Conservation (phyloP, 2,113 vertebrate species). For the Gasterosteus aculeatus region DNA sequence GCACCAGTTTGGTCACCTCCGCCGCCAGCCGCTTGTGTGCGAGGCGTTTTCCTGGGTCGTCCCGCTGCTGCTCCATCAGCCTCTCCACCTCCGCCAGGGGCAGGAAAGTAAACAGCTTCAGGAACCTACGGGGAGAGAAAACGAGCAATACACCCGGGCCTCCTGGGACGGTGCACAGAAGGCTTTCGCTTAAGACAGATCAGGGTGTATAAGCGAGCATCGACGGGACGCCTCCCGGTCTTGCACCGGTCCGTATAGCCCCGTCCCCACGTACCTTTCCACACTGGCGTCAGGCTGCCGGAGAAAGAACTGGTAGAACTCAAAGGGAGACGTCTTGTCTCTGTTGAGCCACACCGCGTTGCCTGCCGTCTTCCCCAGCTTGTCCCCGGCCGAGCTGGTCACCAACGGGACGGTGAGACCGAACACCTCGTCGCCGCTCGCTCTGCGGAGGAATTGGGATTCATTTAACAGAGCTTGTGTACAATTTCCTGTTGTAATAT, state of each 20-base stretch:
- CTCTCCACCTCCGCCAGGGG: slow-evolving; percentile 89
- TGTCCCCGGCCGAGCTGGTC: slow-evolving; percentile 91
- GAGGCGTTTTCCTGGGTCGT: slow-evolving; percentile 87
- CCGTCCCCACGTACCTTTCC: slow-evolving; percentile 81
- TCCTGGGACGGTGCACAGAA: background rate
- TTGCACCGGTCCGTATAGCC: background rate
- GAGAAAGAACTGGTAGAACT: slow-evolving; percentile 95
- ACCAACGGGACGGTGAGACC: slow-evolving; percentile 93
- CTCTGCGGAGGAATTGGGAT: slow-evolving; percentile 69
- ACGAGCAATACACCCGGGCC: background rate
- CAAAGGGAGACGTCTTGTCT: slow-evolving; percentile 92
- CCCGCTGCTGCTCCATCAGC: slow-evolving; percentile 89
- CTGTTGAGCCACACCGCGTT: slow-evolving; percentile 96
- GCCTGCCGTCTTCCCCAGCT: slow-evolving; percentile 95
- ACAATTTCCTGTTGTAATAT: background rate
- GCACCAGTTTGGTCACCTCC: slow-evolving; percentile 96
- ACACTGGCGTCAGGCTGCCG: slow-evolving; percentile 86
- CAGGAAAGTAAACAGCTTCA: slow-evolving; percentile 95
- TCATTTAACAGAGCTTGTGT: background rate
- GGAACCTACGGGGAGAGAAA: slow-evolving; percentile 79
- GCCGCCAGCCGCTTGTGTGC: slow-evolving; percentile 94
- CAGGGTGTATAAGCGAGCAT: background rate
- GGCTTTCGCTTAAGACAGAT: too few relatives aligned
- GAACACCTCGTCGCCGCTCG: slow-evolving; percentile 89
- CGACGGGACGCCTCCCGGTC: background rate